Base-by-base conservation (phyloP, 2,113 vertebrate species). In the Leucosticte australis region DNA sequence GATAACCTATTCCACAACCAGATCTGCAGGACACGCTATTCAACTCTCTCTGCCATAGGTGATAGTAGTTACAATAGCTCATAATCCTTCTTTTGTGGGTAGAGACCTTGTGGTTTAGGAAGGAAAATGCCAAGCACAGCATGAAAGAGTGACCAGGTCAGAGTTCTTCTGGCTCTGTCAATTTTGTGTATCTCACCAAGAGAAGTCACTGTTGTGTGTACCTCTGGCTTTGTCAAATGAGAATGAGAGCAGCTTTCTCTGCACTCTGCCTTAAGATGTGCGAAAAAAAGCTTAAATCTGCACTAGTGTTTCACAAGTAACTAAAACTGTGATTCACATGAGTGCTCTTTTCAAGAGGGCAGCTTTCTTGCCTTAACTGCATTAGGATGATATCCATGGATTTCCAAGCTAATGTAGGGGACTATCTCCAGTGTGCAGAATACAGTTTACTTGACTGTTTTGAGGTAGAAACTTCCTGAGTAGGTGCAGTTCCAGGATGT, bases 91-190 rank as follows among this genome's bases (percentile, higher is more conserved):
- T 83, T 76, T 79, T 55, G 22, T 53, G 10, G 6, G 7, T 22
- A 76, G 57, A 47, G 18, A 4, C 15, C 24, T 30, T 0, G 0
- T 31, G 28, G 19, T 5, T 3, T 3, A 71, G 11, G 30, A 73
- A 77, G 30, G 23, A 81, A 24, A 57, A 57, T 60, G 24, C 7
- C 57, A 65, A 80, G 15, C 33, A 26, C 10, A 60, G 22, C 33
- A 22, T 13, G 7, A 30, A 80, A 83, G 41, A 56, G 21, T 52
- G 15, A 64, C 6, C 35, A 3, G 4, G 30, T 68, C 20, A 64
- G 20, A 50, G 28, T 52, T 16, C 57, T 55, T 8, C 30, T 10
- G 22, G 10, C 21, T 64, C 33, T 60, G 64, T 7, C 27, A 55
- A 1, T 28, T 86, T 74, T 49, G 15, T 73, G 11, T 22, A 60